These are phyloP conservation scores for Parapristionchus giblindavisi DNA, from an alignment of 2,888 invertebrate genomes.

Conservation along the genomic window DNA sequence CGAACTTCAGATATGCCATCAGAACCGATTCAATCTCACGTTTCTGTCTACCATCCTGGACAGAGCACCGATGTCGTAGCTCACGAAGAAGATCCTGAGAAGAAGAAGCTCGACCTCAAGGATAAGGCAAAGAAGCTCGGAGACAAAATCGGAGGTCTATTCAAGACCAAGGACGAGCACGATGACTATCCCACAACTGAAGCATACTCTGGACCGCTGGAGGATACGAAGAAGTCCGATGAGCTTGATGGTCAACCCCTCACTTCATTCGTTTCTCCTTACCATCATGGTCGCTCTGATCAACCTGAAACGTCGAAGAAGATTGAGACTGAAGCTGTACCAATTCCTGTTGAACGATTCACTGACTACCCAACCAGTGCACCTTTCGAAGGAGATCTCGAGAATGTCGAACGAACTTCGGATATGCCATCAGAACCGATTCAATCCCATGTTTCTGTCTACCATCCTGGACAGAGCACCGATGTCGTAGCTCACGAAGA, in stretches of 20 bases:
- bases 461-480: constrained; percentile 1
- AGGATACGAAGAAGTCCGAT: not conserved
- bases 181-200: constrained; percentile 3
- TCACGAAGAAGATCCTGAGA: not conserved
- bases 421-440: not conserved
- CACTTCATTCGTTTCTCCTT: not conserved
- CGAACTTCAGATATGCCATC: not conserved
- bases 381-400: constrained; percentile 3
- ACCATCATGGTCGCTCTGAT: not conserved
- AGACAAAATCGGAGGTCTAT: constrained; percentile 25
- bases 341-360: not conserved
- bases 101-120: constrained; percentile 9
- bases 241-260: not conserved
- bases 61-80: not conserved
- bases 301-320: not conserved
- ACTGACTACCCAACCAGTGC: not conserved
- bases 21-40: not conserved
- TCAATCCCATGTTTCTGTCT: not conserved
- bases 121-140: constrained; percentile 1
- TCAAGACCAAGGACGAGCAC: constrained; percentile 13
- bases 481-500: not conserved
- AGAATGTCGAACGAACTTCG: not conserved
- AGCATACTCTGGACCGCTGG: not conserved
- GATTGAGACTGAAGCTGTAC: not conserved
- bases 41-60: constrained; percentile 7